Evolutionary conservation across 2,888 invertebrate species (phyloP), one percentile per base, ranked within the genome.

Genomic region (Leptinotarsa rubiginosa): DNA sequence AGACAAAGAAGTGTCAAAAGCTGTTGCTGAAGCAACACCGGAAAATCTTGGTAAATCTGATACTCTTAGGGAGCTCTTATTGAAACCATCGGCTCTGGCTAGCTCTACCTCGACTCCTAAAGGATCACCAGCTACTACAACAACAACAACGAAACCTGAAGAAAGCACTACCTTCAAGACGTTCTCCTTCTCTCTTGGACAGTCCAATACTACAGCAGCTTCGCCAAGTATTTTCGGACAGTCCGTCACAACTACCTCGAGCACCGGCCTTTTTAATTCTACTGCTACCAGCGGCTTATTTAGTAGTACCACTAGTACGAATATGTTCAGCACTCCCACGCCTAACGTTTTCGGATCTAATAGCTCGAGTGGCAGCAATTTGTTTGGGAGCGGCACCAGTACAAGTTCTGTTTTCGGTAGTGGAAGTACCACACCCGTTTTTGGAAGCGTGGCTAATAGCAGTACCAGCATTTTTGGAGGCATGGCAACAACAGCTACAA

Each of bases 1-100:
- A 3, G 69, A 22, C 5, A 56, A 69, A 47, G 41, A 41, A 15
- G 16, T 22, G 3, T 47, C 69, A 1, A 62, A 67, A n/a, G 52
- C 64, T 50, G 56, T 68, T 3, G 76, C 65, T 4, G 78, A 80
- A 73, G 18, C 73, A n/a, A 31, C 52, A 16, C 52, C 52, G 5
- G 65, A 66, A 20, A 56, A 62, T 54, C 56, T 67, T 2, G 74
- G 69, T 12, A 78, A 80, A 73, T 31, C 73, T 1, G 79, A 77
- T n/a, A 74, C 69, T 25, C 65, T 78, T 22, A 77, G 72, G 65
- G 77, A 77, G 15, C 71, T 80, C 52, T 76, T 79, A 12, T 69
- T 75, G 25, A 81, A 78, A 70, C 74, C 81, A 0, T 67, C 62
- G 16, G 31, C 76, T n/a, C 47, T 74, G 15, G 62, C 69, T 12